phyloP scores from a whole-genome alignment of 2,797 vertebrate species.

The Halcyon leucocephala region DNA sequence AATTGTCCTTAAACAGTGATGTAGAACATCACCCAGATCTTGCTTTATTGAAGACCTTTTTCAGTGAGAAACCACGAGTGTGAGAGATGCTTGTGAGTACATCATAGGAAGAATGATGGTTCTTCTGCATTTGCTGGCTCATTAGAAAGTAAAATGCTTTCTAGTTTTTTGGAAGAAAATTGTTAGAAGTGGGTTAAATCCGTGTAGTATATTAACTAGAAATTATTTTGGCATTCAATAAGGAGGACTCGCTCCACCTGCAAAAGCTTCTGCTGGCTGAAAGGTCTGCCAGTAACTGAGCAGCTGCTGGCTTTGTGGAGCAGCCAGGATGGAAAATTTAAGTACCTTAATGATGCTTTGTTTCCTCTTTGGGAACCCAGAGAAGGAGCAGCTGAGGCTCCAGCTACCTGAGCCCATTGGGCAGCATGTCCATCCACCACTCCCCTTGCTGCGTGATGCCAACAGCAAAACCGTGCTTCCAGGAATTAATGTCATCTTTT shows the following conservation, averaged over 20 bases:
- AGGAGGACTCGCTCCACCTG: background rate
- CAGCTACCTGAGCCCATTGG: rapidly evolving
- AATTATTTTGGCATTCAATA: background rate
- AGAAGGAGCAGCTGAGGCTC: background rate
- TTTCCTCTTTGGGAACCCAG: background rate
- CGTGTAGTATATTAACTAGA: background rate
- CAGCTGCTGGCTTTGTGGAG: background rate
- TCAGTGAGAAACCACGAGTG: background rate
- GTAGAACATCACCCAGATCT: background rate
- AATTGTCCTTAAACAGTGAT: constrained; percentile 42
- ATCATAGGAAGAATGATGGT: background rate
- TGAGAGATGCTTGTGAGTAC: background rate
- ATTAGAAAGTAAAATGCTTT: background rate
- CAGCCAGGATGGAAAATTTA: background rate
- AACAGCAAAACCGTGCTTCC: background rate
- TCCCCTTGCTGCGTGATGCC: background rate
- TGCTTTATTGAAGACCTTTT: background rate
- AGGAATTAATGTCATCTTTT: background rate
- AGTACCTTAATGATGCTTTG: background rate
- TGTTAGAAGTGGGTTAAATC: background rate
- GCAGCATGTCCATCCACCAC: rapidly evolving
- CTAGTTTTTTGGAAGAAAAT: background rate
- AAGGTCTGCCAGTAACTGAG: background rate
- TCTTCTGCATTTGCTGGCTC: background rate
- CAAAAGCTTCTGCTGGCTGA: background rate